Evolutionary conservation across 2,797 vertebrate species (phyloP), one percentile per base, ranked within the genome.

Genomic region (Mus spretus): DNA sequence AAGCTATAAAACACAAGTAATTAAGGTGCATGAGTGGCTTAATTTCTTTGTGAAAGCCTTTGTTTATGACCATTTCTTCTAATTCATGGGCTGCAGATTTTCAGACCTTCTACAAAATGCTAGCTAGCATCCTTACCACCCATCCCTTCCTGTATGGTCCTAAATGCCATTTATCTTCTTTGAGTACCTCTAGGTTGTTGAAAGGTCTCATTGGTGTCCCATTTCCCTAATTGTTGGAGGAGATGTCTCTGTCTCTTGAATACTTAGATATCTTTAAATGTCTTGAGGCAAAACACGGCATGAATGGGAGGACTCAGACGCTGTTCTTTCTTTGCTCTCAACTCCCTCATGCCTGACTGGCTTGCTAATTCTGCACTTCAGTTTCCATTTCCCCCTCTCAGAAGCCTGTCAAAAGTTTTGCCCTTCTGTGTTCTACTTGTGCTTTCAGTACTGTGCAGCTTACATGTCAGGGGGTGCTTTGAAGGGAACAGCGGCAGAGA

Each of bases 361-460:
- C 5, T 94, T 95, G 28, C 34, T 93, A 87, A 91, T 95, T 61
- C 31, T 89, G 37, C 81, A 57, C 15, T 93, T 89, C 57, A 79
- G 2, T 95, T 95, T 96, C 61, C 17, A 8, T 84, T 59, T 85
- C 15, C n/a, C 22, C 50, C n/a, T 53, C 77, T 93, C 63, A 34
- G 0, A 7, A 90, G 4, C 7, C 44, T 97, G 84, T 96, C 81
- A 74, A 72, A 82, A 92, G 59, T 94, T 74, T 47, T 55, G 55
- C 82, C 47, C n/a, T 70, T 28, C 84, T 92, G 9, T 5, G 53
- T 89, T 94, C 20, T 80, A 59, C 19, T 57, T 83, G 47, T 37
- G 31, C 44, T 94, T 93, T 95, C 28, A 79, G 6, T 65, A 19
- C 28, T 40, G 15, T 44, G 37, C 2, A 72, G 61, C 6, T 92